Percentiles rank a stretch among this genome's conserved stretches.
Conservation (phyloP, 2,113 vertebrate genomes). For the Dicrurus megarhynchus region DNA sequence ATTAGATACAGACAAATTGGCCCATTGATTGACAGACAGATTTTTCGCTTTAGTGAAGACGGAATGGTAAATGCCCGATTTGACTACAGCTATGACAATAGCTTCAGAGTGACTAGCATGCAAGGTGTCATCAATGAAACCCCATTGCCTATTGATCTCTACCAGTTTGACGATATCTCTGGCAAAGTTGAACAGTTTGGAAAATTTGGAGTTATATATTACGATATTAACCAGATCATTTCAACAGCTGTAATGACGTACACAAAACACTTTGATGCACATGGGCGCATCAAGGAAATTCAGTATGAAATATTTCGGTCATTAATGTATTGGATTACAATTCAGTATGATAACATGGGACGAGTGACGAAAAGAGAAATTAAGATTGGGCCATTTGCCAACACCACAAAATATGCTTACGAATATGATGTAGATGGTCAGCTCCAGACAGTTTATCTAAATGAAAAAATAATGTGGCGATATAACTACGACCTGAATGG, state of each 20-base stretch:
- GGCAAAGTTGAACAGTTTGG: conserved; percentile 99
- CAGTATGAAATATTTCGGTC: conserved; percentile 97
- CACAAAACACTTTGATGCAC: conserved; percentile 95
- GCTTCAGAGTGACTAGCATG: conserved; percentile 95
- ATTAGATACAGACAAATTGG: conserved; percentile 96
- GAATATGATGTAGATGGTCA: conserved; percentile 97
- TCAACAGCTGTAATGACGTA: conserved; percentile 98
- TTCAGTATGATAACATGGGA: conserved; percentile 96
- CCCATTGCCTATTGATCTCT: conserved; percentile 94
- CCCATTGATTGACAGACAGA: conserved; percentile 94
- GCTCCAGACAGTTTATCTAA: conserved; percentile 92
- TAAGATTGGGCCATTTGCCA: conserved; percentile 96
- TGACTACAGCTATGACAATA: conserved; percentile 98
- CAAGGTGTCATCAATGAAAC: conserved; percentile 98
- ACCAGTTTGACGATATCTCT: conserved; percentile 98
- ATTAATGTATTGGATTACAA: conserved; percentile 96
- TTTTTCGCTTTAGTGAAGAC: conserved; percentile 96
- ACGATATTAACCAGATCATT: conserved; percentile 98
- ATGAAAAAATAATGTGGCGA: conserved; percentile 95
- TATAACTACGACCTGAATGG: conserved; percentile 99
- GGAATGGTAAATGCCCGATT: conserved; percentile 98
- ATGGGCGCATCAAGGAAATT: conserved; percentile 95
- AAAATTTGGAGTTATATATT: conserved; percentile 98
- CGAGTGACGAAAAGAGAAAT: conserved; percentile 92
- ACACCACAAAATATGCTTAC: conserved; percentile 95